Evolutionary conservation across 2,113 vertebrate genomes (phyloP), one percentile per base, ranked within the genome.

Genomic region (Corapipo altera): DNA sequence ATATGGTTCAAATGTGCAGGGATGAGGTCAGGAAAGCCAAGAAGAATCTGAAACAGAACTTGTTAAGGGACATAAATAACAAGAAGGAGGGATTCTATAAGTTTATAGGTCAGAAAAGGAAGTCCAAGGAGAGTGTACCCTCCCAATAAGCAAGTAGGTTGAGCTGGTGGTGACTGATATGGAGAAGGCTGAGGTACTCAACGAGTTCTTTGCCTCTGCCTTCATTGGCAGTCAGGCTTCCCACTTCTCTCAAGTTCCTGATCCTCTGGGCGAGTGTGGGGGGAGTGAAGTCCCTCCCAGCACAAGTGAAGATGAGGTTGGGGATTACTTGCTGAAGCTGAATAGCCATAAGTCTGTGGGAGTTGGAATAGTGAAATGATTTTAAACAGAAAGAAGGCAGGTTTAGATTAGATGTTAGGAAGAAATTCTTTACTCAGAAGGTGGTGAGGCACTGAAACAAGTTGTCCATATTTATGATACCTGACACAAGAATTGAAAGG

Each of bases 1-100:
- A 51, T 35, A 58, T 11, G 8, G 17, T 2, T 37, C 8, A 51
- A 37, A 51, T 37, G 18, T 33, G 15, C 33, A 51, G 15, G 10
- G 27, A 77, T 27, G 16, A 5, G 3, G 35, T 27, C 7, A 2
- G 8, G 18, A 81, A 81, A 66, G 15, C 15, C 17, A 73, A 51
- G 15, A 9, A 49, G n/a, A 73, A 73, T 19, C 12, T 20, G 32
- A 12, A 66, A 58, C 26, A 58, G 15, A 15, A 51, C 6, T 58
- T 51, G 12, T 18, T 5, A 66, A 73, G 4, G 15, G 15, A 73
- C 0, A 0, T 11, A 9, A 88, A 19, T 27, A 58, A 49, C 12
- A 51, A 32, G 8, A 11, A 71, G 30, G 30, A 58, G 8, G 6
- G 18, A 51, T 58, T 8, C 44, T 58, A 8, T 28, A 44, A 43